phyloP scores from a whole-genome alignment of 2,888 invertebrate species.

The Macrophya annulata region DNA sequence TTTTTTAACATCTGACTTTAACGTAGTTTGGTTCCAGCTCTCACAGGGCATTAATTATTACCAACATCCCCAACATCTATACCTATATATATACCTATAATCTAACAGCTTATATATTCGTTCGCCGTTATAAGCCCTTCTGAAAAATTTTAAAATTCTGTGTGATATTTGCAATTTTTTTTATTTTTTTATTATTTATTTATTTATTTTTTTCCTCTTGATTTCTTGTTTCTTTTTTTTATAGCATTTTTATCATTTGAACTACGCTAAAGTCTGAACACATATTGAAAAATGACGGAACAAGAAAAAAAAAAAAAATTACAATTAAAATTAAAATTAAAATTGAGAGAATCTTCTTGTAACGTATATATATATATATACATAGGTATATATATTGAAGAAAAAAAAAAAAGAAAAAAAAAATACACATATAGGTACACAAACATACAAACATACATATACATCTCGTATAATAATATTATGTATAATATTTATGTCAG shows the following conservation, averaged over 20 bases:
- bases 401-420: not conserved
- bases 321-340: not conserved
- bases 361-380: not conserved
- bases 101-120: not conserved
- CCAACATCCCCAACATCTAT: not conserved
- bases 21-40: conserved; percentile 22
- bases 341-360: not conserved
- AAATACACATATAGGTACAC: too few relatives aligned
- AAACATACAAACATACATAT: too few relatives aligned
- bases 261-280: too few relatives aligned
- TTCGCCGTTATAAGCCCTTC: not conserved
- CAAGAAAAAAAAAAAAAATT: too few relatives aligned
- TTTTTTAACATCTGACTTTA: not conserved
- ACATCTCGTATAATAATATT: not conserved
- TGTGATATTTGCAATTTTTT: too few relatives aligned
- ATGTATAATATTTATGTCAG: conserved; percentile 37
- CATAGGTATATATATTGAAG: not conserved
- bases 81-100: not conserved
- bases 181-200: too few relatives aligned
- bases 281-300: too few relatives aligned
- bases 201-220: too few relatives aligned
- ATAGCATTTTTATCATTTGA: too few relatives aligned
- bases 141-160: too few relatives aligned
- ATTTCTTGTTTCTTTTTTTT: too few relatives aligned
- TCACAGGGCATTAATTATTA: conserved; percentile 33